Conservation (phyloP, 2,797 vertebrate species). For the Labeo calbasu region DNA sequence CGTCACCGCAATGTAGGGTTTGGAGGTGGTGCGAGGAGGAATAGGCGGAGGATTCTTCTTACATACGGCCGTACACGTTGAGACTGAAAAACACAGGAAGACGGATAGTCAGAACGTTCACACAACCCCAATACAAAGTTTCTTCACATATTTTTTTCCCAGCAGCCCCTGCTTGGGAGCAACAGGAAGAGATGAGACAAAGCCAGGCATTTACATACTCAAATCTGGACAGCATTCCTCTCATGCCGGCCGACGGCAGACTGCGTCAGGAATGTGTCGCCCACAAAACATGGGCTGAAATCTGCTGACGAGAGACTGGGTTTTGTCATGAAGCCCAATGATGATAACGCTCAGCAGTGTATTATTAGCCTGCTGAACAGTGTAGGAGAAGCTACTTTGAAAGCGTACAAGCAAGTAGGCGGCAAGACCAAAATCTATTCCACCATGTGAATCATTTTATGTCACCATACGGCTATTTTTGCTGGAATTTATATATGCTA, state of each 20-base stretch:
- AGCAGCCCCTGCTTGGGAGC: slow-evolving; percentile 47
- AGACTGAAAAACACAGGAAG: slow-evolving; percentile 6
- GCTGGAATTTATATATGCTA: background rate
- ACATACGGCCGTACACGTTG: slow-evolving; percentile 77
- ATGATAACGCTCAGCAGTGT: background rate
- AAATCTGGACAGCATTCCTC: slow-evolving; percentile 55
- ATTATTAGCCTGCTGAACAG: slow-evolving; percentile 13
- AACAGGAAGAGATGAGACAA: slow-evolving; percentile 56
- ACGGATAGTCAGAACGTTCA: background rate
- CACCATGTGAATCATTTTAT: background rate
- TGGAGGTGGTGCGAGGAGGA: slow-evolving; percentile 92
- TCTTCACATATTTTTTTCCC: slow-evolving; percentile 5
- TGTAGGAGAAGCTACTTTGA: background rate
- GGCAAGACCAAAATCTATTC: background rate
- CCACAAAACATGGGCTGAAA: background rate
- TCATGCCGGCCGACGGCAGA: slow-evolving; percentile 58
- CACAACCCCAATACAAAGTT: background rate
- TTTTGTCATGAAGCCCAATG: background rate
- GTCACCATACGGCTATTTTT: background rate
- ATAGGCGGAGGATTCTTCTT: slow-evolving; percentile 94
- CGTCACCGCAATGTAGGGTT: slow-evolving; percentile 97
- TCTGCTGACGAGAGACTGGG: background rate
- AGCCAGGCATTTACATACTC: slow-evolving; percentile 61
- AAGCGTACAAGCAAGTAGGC: background rate
- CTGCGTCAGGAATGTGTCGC: slow-evolving; percentile 17